These are phyloP conservation scores for Pachyrhynchus sulphureomaculatus DNA, from an alignment of 1,140 invertebrate genomes.

Conservation along the genomic window DNA sequence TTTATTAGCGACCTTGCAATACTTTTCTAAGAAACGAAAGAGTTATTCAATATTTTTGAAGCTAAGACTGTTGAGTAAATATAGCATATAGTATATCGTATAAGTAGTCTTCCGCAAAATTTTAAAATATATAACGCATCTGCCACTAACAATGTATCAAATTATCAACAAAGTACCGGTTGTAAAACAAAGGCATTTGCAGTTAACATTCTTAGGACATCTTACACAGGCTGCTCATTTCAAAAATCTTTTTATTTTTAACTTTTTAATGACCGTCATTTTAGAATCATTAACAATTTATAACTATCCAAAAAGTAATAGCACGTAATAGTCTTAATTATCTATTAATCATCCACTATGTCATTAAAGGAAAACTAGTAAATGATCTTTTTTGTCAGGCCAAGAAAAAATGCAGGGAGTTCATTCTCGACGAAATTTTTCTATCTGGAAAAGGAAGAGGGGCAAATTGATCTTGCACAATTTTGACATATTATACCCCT, in stretches of 20 bases:
- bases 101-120: no score
- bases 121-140: no score
- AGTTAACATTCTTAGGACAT: conserved; percentile 10
- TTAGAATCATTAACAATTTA: conserved; percentile 7
- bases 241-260: conserved; percentile 1
- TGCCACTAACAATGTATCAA: conserved; percentile 1
- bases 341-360: not conserved
- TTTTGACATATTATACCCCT: no score
- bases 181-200: conserved; percentile 16
- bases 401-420: no score
- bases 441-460: no score
- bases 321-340: conserved; percentile 16
- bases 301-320: conserved; percentile 2
- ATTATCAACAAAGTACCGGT: conserved; percentile 6
- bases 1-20: no score
- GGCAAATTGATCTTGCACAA: no score
- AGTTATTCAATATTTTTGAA: no score
- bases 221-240: conserved; percentile 4
- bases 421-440: no score
- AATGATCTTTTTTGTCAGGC: conserved; percentile 14
- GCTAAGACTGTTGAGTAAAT: no score
- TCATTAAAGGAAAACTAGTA: not conserved
- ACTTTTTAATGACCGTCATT: conserved; percentile 1
- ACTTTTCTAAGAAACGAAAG: no score
- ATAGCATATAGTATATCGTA: no score